Evolutionary conservation across 2,113 vertebrate species (phyloP).

Genomic region (Psilopogon haemacephalus): DNA sequence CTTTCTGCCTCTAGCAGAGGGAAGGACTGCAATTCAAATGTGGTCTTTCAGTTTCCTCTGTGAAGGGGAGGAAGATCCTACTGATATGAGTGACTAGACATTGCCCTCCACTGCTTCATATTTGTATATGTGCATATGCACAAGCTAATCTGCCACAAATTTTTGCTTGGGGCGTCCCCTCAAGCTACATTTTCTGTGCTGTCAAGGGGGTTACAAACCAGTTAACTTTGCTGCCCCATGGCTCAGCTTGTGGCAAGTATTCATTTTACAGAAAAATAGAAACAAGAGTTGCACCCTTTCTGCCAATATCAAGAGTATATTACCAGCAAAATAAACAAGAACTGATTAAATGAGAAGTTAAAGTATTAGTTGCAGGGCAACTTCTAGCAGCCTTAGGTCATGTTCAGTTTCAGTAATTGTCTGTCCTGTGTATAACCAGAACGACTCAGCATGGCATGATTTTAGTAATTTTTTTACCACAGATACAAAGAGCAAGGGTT

Average conservation of each 20-base stretch:
- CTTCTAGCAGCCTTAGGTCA: background rate
- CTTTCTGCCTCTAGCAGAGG: background rate
- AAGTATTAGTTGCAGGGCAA: background rate
- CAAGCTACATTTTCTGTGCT: background rate
- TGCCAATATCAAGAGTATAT: background rate
- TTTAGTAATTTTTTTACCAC: background rate
- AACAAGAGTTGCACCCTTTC: background rate
- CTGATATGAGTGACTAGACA: background rate
- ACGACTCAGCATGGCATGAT: background rate
- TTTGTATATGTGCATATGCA: background rate
- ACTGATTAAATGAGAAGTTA: background rate
- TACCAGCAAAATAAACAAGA: background rate
- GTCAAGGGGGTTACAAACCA: background rate
- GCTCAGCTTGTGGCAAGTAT: background rate
- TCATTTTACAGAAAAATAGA: background rate
- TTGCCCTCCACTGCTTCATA: background rate
- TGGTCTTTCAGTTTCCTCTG: fast-evolving
- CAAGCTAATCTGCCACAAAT: background rate
- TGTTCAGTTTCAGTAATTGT: background rate
- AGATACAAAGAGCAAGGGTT: background rate
- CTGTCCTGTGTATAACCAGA: background rate
- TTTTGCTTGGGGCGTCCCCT: background rate
- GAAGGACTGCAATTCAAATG: background rate
- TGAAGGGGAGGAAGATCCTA: background rate
- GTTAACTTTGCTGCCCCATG: background rate